Conservation (phyloP, 2,113 vertebrate species). For the Dicerorhinus sumatrensis region DNA sequence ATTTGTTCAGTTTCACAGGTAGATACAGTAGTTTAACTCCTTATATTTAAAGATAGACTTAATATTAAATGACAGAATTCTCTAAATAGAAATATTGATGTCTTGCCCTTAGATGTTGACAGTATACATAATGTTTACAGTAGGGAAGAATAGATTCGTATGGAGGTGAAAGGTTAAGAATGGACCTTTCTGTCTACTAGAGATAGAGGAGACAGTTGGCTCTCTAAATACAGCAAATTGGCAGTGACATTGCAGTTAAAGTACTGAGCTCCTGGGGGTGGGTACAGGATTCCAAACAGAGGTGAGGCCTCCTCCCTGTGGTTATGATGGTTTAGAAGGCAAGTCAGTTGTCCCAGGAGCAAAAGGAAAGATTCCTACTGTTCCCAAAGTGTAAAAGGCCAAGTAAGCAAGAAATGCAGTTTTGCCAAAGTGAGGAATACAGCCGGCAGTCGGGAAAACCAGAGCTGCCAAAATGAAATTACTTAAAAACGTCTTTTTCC, state of each 20-base stretch:
- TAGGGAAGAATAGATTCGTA: neutral
- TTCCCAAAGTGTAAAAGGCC: neutral
- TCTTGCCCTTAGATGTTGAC: neutral
- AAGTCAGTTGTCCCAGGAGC: neutral
- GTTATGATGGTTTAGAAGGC: neutral
- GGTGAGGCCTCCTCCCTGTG: neutral
- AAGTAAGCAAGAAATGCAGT: neutral
- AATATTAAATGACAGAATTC: neutral
- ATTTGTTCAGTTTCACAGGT: neutral
- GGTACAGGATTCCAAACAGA: neutral
- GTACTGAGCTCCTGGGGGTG: neutral
- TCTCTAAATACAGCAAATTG: neutral
- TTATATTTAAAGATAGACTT: neutral
- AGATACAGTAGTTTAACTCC: neutral
- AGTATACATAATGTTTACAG: neutral
- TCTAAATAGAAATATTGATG: neutral
- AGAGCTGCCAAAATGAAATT: neutral
- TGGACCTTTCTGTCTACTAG: neutral
- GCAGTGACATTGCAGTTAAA: neutral
- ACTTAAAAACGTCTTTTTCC: neutral
- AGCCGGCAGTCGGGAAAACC: neutral
- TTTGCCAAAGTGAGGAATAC: neutral
- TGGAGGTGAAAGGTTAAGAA: neutral
- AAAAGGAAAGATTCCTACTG: neutral
- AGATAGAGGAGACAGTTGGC: neutral